These are phyloP conservation scores for Sminthurinus aureus DNA, from an alignment of 2,888 invertebrate species.

Conservation along the genomic window DNA sequence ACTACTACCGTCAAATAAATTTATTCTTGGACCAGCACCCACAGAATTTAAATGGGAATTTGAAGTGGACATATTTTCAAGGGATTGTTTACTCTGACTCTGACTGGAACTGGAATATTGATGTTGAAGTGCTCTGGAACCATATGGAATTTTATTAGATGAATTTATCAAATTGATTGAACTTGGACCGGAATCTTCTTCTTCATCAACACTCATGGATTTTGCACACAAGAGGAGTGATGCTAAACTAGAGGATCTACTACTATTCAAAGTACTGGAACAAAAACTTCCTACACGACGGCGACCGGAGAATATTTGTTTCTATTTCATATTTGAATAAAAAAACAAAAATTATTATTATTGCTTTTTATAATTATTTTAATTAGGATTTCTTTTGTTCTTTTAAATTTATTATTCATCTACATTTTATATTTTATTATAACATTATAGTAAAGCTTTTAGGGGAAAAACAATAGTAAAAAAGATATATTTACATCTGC, in stretches of 20 bases:
- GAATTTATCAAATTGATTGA: too few relatives aligned
- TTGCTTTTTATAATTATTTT: neutral
- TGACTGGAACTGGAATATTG: neutral
- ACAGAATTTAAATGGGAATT: neutral
- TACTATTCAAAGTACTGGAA: conserved; percentile 44
- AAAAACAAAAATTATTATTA: neutral
- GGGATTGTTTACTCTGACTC: conserved; percentile 23
- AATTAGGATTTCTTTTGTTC: too few relatives aligned
- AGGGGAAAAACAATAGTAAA: neutral
- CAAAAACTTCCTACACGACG: conserved; percentile 45
- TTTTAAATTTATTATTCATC: too few relatives aligned
- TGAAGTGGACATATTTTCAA: conserved; percentile 20
- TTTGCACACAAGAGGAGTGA: conserved; percentile 54
- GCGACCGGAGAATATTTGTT: conserved; percentile 32
- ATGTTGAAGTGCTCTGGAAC: neutral
- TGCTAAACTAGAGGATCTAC: conserved; percentile 53
- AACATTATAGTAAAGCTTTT: too few relatives aligned
- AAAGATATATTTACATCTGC: neutral
- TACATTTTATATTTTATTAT: too few relatives aligned
- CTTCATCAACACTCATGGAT: conserved; percentile 53
- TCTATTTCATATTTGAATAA: conserved; percentile 24
- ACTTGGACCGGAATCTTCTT: conserved; percentile 37
- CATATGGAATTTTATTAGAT: neutral
- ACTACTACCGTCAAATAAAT: neutral
- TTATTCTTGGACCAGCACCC: neutral